Evolutionary conservation across 2,113 vertebrate species (phyloP).

Genomic region (Sorex araneus): DNA sequence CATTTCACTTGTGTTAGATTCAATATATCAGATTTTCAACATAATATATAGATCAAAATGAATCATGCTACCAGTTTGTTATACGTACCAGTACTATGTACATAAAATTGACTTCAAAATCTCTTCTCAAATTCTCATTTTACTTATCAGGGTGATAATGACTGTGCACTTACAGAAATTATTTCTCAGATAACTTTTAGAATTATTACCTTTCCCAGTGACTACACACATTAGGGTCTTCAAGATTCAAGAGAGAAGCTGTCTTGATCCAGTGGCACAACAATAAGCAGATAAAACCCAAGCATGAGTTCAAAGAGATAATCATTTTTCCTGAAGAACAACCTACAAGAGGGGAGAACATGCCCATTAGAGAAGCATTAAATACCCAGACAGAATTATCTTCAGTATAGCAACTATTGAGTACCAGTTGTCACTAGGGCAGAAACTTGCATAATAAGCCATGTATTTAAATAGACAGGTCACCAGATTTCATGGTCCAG

Average conservation of each 20-base stretch:
- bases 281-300: slow-evolving; percentile 87
- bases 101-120: slow-evolving; percentile 45
- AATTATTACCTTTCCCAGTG: slow-evolving; percentile 98
- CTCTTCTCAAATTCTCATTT: slow-evolving; percentile 10
- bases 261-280: slow-evolving; percentile 88
- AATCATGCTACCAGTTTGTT: neutral
- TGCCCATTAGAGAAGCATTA: neutral
- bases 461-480: slow-evolving; percentile 43
- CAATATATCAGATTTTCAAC: neutral
- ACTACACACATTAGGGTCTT: slow-evolving; percentile 99
- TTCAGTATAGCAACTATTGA: neutral
- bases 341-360: slow-evolving; percentile 84
- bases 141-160: neutral
- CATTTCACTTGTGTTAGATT: neutral
- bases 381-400: slow-evolving; percentile 58
- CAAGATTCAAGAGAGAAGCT: slow-evolving; percentile 93
- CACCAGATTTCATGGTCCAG: slow-evolving; percentile 55
- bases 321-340: slow-evolving; percentile 89
- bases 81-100: slow-evolving; percentile 34
- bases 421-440: neutral
- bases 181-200: slow-evolving; percentile 5
- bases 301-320: slow-evolving; percentile 80
- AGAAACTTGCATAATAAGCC: neutral
- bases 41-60: neutral
- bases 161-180: neutral